Evolutionary conservation across 2,888 invertebrate species (phyloP).

Genomic region (Geophilus truncorum): DNA sequence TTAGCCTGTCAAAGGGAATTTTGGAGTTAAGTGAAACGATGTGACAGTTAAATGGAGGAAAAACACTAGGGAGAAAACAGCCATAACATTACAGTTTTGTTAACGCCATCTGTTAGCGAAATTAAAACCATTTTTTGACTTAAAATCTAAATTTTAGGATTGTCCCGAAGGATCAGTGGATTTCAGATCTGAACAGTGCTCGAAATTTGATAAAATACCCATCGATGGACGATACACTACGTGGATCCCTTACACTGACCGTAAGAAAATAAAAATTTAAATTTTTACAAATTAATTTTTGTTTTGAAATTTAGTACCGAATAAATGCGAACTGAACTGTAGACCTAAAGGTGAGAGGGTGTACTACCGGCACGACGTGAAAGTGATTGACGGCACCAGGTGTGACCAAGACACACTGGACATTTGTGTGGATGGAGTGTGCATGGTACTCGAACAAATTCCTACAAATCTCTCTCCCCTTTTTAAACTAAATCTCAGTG

Average conservation of each 20-base stretch:
- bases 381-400: slow-evolving; percentile 69
- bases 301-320: slow-evolving; percentile 44
- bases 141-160: slow-evolving; percentile 62
- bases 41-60: background rate
- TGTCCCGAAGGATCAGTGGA: slow-evolving; percentile 72
- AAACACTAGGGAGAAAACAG: background rate
- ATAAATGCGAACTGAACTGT: slow-evolving; percentile 92
- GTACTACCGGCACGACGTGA: slow-evolving; percentile 76
- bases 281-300: background rate
- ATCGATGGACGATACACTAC: slow-evolving; percentile 78
- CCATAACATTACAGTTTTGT: too few relatives aligned
- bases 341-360: slow-evolving; percentile 87
- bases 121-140: background rate
- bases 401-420: slow-evolving; percentile 76
- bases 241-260: slow-evolving; percentile 49
- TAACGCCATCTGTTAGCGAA: too few relatives aligned
- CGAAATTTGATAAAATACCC: slow-evolving; percentile 69
- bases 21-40: background rate
- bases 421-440: slow-evolving; percentile 90
- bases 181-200: slow-evolving; percentile 85
- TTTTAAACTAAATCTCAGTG: background rate
- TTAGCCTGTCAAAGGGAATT: background rate
- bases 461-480: background rate
- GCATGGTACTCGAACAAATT: slow-evolving; percentile 61
- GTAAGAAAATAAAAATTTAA: background rate